Evolutionary conservation across 2,888 invertebrate species (phyloP).

Genomic region (Chesias legatella): DNA sequence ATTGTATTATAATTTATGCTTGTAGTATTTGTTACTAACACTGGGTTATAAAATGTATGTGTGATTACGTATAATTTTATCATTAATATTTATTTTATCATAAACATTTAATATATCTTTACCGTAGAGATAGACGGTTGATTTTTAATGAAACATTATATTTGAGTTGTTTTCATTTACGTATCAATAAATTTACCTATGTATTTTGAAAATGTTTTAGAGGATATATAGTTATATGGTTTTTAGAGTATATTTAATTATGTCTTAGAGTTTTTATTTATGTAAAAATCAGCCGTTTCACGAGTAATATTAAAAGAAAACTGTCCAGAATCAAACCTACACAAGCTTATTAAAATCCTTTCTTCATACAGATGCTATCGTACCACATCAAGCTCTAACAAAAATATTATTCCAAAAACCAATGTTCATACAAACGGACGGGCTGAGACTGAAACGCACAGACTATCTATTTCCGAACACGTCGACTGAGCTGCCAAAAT

Average conservation of each 20-base stretch:
- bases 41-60: background rate
- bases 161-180: too few species aligned
- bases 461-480: conserved; percentile 56
- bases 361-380: conserved; percentile 71
- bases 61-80: background rate
- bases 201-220: too few species aligned
- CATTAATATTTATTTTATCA: background rate
- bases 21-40: background rate
- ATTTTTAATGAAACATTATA: too few species aligned
- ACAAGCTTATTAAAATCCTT: conserved; percentile 35
- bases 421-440: conserved; percentile 66
- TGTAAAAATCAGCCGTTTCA: background rate
- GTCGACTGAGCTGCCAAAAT: conserved; percentile 52
- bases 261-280: too few species aligned
- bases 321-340: conserved; percentile 19
- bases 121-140: too few species aligned
- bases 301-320: background rate
- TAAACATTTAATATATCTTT: too few species aligned
- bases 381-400: conserved; percentile 66
- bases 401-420: conserved; percentile 54
- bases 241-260: too few species aligned
- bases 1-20: background rate
- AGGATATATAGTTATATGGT: too few species aligned
- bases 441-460: conserved; percentile 44
- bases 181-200: too few species aligned